Percentiles rank a stretch among this genome's conserved stretches.
These are phyloP conservation scores for Rhadinocentrus ornatus DNA, from an alignment of 2,797 vertebrate genomes.

Conservation along the genomic window DNA sequence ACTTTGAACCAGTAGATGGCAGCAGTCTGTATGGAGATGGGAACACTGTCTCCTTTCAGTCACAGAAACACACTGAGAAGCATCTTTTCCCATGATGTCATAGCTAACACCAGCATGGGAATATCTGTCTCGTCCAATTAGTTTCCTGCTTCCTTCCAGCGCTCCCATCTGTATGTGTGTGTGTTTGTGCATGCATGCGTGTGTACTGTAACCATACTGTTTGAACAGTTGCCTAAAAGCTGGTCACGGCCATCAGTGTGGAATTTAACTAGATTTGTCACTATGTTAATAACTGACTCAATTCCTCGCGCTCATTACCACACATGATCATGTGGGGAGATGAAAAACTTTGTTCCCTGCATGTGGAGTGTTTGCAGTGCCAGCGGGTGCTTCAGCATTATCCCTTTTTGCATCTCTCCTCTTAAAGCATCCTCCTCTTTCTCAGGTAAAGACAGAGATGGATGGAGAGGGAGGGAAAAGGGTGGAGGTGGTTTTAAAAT, in stretches of 20 bases:
- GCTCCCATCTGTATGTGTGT: constrained; percentile 12
- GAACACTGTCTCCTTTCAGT: neutral
- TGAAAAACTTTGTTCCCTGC: constrained; percentile 9
- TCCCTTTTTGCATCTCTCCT: neutral
- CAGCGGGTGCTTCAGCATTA: constrained; percentile 11
- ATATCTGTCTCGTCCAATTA: constrained; percentile 61
- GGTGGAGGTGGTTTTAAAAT: constrained; percentile 62
- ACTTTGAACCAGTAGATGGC: constrained; percentile 72
- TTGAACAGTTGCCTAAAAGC: constrained; percentile 28
- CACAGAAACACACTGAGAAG: neutral
- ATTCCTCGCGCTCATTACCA: constrained; percentile 5
- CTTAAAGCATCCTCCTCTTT: constrained; percentile 59
- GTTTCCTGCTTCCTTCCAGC: constrained; percentile 29
- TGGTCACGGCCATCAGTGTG: constrained; percentile 22
- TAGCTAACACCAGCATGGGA: constrained; percentile 48
- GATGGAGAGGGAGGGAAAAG: constrained; percentile 66
- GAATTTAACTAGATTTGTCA: constrained; percentile 26
- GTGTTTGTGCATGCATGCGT: constrained; percentile 14
- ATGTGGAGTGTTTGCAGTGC: constrained; percentile 57
- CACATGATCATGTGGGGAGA: neutral
- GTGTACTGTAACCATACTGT: constrained; percentile 8
- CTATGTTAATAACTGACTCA: constrained; percentile 12
- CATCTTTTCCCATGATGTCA: constrained; percentile 64
- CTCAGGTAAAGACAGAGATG: constrained; percentile 76
- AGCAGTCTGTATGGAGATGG: constrained; percentile 53